These are phyloP conservation scores for Chiloscyllium plagiosum DNA, from an alignment of 2,113 vertebrate genomes.

Conservation along the genomic window DNA sequence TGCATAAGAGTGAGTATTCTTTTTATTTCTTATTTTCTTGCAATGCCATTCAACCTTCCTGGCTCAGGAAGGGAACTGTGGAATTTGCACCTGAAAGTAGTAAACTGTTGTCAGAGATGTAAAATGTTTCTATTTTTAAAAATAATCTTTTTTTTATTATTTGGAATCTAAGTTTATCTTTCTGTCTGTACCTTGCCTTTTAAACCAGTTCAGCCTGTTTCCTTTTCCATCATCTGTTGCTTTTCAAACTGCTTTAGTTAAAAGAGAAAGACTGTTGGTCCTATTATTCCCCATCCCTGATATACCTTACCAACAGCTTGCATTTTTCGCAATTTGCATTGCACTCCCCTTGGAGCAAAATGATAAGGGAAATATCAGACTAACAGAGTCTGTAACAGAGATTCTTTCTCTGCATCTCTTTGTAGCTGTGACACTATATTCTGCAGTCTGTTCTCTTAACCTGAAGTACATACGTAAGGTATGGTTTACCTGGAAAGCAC, in stretches of 20 bases:
- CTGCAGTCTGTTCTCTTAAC: too few relatives aligned
- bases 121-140: background rate
- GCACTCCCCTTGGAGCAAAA: background rate
- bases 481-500: too few relatives aligned
- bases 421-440: too few relatives aligned
- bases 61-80: background rate
- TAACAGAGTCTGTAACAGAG: background rate
- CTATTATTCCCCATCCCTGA: background rate
- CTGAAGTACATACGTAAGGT: too few relatives aligned
- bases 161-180: background rate
- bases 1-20: background rate
- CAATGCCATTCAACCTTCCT: background rate
- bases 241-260: background rate
- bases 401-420: too few relatives aligned
- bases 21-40: background rate
- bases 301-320: background rate
- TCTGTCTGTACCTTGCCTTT: background rate
- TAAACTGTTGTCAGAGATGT: background rate
- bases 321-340: background rate
- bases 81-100: background rate
- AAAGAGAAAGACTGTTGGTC: background rate
- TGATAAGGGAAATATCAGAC: background rate
- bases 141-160: background rate
- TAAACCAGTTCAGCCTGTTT: background rate
- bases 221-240: background rate